These are phyloP conservation scores for Eptesicus fuscus DNA, from an alignment of 2,113 vertebrate genomes.

Conservation along the genomic window DNA sequence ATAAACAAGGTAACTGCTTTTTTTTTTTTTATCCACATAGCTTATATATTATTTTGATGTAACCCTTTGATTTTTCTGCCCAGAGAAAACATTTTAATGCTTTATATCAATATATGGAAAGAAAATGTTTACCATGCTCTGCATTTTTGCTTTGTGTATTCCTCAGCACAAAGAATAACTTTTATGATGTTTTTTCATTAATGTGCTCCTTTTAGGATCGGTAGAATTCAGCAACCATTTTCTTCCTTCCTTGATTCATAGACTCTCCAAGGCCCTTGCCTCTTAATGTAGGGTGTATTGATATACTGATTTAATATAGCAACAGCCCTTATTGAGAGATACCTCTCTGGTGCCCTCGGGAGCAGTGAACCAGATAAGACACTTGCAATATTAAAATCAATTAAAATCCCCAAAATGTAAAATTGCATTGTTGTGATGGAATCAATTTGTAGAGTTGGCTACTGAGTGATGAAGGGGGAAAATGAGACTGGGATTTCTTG, in stretches of 20 bases:
- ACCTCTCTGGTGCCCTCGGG: constrained; percentile 12
- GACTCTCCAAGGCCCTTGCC: constrained; percentile 56
- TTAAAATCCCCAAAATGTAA: constrained; percentile 52
- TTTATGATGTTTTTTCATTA: constrained; percentile 66
- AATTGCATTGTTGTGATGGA: constrained; percentile 27
- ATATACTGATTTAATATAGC: constrained; percentile 64
- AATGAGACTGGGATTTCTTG: not conserved
- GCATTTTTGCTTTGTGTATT: constrained; percentile 55
- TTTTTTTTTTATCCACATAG: not conserved
- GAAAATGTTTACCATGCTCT: constrained; percentile 48
- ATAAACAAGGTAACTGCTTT: not conserved
- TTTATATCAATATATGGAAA: constrained; percentile 20
- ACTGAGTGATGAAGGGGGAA: constrained; percentile 15
- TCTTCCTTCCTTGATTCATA: constrained; percentile 65
- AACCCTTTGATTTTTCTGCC: constrained; percentile 46
- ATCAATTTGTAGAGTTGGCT: constrained; percentile 45
- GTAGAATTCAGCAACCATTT: constrained; percentile 55
- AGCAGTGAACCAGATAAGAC: constrained; percentile 46
- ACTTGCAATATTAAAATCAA: constrained; percentile 71
- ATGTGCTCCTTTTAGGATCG: constrained; percentile 64
- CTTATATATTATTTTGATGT: constrained; percentile 42
- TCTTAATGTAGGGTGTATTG: constrained; percentile 63
- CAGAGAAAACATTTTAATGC: constrained; percentile 34
- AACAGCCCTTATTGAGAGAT: constrained; percentile 40
- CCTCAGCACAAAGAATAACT: constrained; percentile 55